These are phyloP conservation scores for Serilophus lunatus DNA, from an alignment of 2,113 vertebrate genomes.

Conservation along the genomic window DNA sequence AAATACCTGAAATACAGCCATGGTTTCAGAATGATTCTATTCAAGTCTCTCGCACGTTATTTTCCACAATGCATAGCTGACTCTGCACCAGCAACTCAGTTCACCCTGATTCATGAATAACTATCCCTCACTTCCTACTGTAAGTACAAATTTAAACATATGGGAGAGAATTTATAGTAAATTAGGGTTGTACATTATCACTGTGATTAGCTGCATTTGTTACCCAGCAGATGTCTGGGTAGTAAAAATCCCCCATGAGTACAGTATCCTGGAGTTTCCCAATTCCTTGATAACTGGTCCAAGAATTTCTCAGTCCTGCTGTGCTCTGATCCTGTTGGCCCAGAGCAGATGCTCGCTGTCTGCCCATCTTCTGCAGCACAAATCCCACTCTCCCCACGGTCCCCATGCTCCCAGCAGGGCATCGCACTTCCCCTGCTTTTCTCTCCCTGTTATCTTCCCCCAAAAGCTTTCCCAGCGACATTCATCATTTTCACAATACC, in stretches of 20 bases:
- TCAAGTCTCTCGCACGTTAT: neutral
- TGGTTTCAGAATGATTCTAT: neutral
- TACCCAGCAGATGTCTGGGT: conserved; percentile 59
- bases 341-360: conserved; percentile 32
- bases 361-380: neutral
- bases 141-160: conserved; percentile 58
- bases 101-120: conserved; percentile 39
- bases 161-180: conserved; percentile 12
- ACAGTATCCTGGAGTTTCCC: conserved; percentile 47
- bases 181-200: neutral
- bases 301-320: conserved; percentile 35
- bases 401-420: neutral
- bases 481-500: neutral
- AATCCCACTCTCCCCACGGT: neutral
- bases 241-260: conserved; percentile 43
- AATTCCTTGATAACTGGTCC: conserved; percentile 31
- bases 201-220: conserved; percentile 53
- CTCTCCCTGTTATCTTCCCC: neutral
- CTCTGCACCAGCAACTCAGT: neutral
- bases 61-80: neutral
- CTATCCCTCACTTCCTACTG: conserved; percentile 22
- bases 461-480: neutral
- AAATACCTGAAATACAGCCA: neutral
- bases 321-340: conserved; percentile 29
- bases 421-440: neutral